Base-by-base conservation (phyloP, 2,797 vertebrate genomes). In the Notoglanidium macrostoma region DNA sequence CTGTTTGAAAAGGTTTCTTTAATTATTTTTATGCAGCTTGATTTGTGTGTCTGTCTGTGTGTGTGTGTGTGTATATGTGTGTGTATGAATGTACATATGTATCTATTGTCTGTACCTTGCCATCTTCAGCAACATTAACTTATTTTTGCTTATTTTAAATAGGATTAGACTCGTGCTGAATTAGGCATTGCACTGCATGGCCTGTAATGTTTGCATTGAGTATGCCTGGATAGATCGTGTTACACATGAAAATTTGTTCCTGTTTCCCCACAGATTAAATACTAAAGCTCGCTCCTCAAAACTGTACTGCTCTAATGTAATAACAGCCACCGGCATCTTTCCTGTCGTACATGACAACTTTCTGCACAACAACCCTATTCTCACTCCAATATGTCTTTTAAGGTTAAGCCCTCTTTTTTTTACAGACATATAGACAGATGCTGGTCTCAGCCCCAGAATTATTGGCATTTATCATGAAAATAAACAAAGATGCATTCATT, bases 241-340 rank as follows among this genome's bases (percentile, higher is more conserved):
- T 91, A 86, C 55, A 14, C 85, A 90, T 84, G 90, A 94, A 93
- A 94, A 93, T 91, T 89, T 86, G 82, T 87, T 88, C 92, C 87
- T 93, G 91, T 95, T 94, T 93, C 87, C 84, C 90, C 73, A 89
- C 90, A 85, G 92, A 93, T 93, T 92, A 93, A 92, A 94, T 92
- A 65, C 61, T 68, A 84, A 89, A 85, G 90, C 85, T 90, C 88
- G 92, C 93, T 93, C 85, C 88, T 85, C 44, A 68, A 57, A 85
- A 78, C 92, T 90, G 81, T 93, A 89, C 77, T 74, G 82, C 91
- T 93, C 88, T 91, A 72, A 70, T 83, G 86, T 86, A 70, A 73
- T 81, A 67, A 65, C 79, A 76, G 68, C 73, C 85, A 83, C 26
- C 70, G 9, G 44, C 51, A 67, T 68, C 32, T 44, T 68, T 91